Evolutionary conservation across 2,888 invertebrate species (phyloP).

Genomic region (Endotricha flammealis): DNA sequence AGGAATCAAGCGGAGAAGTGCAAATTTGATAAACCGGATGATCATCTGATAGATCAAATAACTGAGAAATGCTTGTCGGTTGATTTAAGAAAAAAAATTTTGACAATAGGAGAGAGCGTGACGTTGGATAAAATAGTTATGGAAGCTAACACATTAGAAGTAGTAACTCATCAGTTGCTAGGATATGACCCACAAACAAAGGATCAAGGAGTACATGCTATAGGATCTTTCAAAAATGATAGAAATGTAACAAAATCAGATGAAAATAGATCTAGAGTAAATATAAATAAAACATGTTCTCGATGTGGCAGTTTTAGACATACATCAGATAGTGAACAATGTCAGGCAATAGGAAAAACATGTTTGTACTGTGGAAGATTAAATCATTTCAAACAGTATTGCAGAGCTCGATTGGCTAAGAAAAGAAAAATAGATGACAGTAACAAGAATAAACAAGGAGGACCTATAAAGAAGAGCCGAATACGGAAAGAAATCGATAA

Average conservation of each 20-base stretch:
- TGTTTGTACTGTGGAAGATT: background rate
- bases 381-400: background rate
- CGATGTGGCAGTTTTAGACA: background rate
- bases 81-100: slow-evolving; percentile 4
- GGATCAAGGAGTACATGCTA: slow-evolving; percentile 2
- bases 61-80: too few species aligned
- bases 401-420: background rate
- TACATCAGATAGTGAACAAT: background rate
- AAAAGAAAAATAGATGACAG: background rate
- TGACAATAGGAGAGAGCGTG: slow-evolving; percentile 16
- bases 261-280: too few species aligned
- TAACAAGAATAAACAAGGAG: too few species aligned
- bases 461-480: too few species aligned
- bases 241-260: too few species aligned
- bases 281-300: background rate
- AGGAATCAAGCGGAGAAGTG: too few species aligned
- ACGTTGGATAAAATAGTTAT: slow-evolving; percentile 19
- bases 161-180: slow-evolving; percentile 8
- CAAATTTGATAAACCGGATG: too few species aligned
- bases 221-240: too few species aligned
- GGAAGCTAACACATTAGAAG: slow-evolving; percentile 23
- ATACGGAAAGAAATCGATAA: too few species aligned
- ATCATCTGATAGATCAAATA: too few species aligned
- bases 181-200: slow-evolving; percentile 9
- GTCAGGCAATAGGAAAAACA: background rate